These are phyloP conservation scores for Mobula hypostoma DNA, from an alignment of 2,113 vertebrate species.

Conservation along the genomic window DNA sequence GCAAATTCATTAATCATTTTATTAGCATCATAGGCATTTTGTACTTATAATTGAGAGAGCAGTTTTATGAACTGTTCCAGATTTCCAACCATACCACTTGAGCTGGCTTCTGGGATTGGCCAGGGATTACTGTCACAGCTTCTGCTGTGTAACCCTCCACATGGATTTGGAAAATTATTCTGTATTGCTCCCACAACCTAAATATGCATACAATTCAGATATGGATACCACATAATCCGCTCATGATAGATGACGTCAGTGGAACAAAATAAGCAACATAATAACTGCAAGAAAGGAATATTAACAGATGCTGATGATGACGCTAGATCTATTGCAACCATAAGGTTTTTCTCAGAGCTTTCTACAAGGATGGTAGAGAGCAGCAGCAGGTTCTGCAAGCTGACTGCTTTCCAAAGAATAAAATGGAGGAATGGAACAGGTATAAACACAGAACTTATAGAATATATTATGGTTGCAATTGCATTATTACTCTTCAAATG, in stretches of 20 bases:
- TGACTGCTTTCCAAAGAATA: background rate
- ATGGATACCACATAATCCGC: background rate
- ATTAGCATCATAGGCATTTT: background rate
- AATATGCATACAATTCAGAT: background rate
- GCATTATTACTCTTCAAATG: background rate
- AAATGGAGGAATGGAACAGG: background rate
- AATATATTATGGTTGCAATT: background rate
- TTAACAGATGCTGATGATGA: background rate
- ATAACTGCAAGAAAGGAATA: background rate
- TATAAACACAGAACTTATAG: background rate
- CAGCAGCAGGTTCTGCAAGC: background rate
- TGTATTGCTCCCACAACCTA: background rate
- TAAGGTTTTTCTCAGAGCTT: too few relatives aligned
- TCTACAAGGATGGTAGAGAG: background rate
- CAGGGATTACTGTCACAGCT: background rate
- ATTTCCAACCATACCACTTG: background rate
- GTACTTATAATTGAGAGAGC: background rate
- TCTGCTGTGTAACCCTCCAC: background rate
- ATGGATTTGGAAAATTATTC: background rate
- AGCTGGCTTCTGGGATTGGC: background rate
- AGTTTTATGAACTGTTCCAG: background rate
- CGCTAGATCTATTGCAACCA: background rate
- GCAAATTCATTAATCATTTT: background rate
- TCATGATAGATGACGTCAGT: background rate
- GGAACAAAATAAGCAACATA: background rate